Conservation (phyloP, 2,888 invertebrate genomes). For the Trissoscelio sp. region DNA sequence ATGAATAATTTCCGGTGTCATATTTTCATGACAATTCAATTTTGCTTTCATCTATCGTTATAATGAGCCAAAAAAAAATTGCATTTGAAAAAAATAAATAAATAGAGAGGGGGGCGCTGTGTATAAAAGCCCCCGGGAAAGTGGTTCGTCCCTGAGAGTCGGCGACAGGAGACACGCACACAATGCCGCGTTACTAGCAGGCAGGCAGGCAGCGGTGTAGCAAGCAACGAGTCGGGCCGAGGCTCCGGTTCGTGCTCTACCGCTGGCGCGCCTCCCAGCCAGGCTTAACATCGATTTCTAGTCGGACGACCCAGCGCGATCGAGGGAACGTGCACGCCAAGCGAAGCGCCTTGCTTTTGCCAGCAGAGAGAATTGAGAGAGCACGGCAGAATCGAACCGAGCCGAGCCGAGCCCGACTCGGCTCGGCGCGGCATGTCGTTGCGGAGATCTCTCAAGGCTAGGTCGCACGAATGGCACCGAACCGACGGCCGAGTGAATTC, state of each 20-base stretch:
- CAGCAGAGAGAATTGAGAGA: slow-evolving; percentile 39
- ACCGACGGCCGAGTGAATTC: slow-evolving; percentile 70
- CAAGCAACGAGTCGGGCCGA: slow-evolving; percentile 61
- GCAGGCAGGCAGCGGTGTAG: slow-evolving; percentile 62
- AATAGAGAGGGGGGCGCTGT: slow-evolving; percentile 41
- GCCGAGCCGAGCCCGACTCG: slow-evolving; percentile 47
- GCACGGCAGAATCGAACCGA: slow-evolving; percentile 51
- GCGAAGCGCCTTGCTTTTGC: slow-evolving; percentile 50
- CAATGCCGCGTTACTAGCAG: slow-evolving; percentile 48
- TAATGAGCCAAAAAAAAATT: too few species aligned
- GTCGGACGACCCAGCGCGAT: slow-evolving; percentile 77
- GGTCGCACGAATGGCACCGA: slow-evolving; percentile 69
- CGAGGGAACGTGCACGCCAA: slow-evolving; percentile 62
- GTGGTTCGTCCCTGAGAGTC: slow-evolving; percentile 63
- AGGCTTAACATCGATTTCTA: slow-evolving; percentile 82
- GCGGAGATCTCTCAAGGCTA: slow-evolving; percentile 71
- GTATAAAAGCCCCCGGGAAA: slow-evolving; percentile 53
- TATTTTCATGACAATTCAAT: too few species aligned
- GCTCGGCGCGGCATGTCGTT: slow-evolving; percentile 52
- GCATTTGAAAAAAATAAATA: too few species aligned
- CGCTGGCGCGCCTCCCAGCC: slow-evolving; percentile 75
- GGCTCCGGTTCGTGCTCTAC: slow-evolving; percentile 70
- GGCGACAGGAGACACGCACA: slow-evolving; percentile 66
- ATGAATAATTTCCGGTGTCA: too few species aligned
- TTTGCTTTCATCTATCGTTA: too few species aligned